Evolutionary conservation across 2,797 vertebrate genomes (phyloP), one percentile per base, ranked within the genome.

Genomic region (Serranus cabrilla): DNA sequence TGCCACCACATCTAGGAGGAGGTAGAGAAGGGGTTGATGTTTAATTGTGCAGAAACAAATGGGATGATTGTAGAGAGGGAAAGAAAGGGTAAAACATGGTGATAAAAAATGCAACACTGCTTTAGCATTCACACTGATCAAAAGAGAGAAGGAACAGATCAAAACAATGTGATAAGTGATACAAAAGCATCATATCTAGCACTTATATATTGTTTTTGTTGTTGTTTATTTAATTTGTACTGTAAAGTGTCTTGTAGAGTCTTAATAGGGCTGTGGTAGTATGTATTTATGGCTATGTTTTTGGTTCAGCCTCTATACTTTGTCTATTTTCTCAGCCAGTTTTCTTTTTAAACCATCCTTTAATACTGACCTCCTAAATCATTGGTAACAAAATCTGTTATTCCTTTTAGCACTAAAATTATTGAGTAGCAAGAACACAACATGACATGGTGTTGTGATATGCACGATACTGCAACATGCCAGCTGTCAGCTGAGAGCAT

Each of bases 1-100:
- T 99, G 82, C 98, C 98, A 74, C 98, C 98, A 88, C 98, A 99
- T 92, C 98, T 99, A 69, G 2, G 21, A 40, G 45, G 17, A 18
- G 45, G 55, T 6, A 27, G 10, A 27, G 4, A 62, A 68, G 25
- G 8, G 18, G 37, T 46, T 25, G 11, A 71, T 18, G 21, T 47
- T 23, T 23, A 45, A 68, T n/a, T 3, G 47, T 37, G 12, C 1
- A 66, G 16, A 81, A 63, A 57, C 1, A 64, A 31, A 54, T 7
- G 17, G 3, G 20, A 64, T 25, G 13, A 1, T 17, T 13, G 40
- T 50, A 66, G 4, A 61, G 6, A 46, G 6, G 11, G 2, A 42
- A 0, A 74, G 1, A 79, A 31, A 31, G 10, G 20, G 11, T 1
- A 21, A 43, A 37, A 21, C 7, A 37, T 4, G 0, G 25, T 27